Conservation (phyloP, 2,113 vertebrate species). For the Burhinus bistriatus region DNA sequence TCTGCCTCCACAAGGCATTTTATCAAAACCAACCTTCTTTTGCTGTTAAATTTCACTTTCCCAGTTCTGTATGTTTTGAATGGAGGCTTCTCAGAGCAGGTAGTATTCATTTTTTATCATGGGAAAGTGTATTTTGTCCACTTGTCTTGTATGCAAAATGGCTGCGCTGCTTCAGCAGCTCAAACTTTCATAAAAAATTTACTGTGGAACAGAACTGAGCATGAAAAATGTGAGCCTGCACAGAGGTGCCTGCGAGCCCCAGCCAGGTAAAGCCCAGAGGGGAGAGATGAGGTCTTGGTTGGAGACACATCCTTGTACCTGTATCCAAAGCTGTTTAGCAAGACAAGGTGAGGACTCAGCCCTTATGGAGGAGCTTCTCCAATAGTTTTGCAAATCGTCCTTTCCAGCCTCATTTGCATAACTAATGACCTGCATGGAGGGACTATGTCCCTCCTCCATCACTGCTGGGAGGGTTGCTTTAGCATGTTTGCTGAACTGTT, state of each 20-base stretch:
- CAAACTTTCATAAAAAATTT: neutral
- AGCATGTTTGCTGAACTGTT: neutral
- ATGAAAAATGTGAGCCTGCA: neutral
- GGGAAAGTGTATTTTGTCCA: neutral
- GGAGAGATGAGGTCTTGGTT: neutral
- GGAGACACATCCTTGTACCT: accelerated
- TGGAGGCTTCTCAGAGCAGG: neutral
- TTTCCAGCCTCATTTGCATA: neutral
- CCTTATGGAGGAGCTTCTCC: neutral
- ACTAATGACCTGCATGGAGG: neutral
- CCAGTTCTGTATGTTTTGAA: neutral
- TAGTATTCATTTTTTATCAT: neutral
- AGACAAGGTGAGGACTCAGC: accelerated
- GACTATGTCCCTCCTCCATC: neutral
- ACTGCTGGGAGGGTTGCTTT: neutral
- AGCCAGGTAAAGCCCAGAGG: neutral
- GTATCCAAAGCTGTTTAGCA: neutral
- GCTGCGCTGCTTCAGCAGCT: neutral
- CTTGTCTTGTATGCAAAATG: neutral
- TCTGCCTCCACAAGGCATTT: neutral
- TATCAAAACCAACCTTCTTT: neutral
- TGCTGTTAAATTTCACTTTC: neutral
- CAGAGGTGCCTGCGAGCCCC: accelerated
- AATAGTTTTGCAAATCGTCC: neutral
- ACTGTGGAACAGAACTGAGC: accelerated